Evolutionary conservation across 2,797 vertebrate genomes (phyloP).

Genomic region (Enteromius paludinosus): DNA sequence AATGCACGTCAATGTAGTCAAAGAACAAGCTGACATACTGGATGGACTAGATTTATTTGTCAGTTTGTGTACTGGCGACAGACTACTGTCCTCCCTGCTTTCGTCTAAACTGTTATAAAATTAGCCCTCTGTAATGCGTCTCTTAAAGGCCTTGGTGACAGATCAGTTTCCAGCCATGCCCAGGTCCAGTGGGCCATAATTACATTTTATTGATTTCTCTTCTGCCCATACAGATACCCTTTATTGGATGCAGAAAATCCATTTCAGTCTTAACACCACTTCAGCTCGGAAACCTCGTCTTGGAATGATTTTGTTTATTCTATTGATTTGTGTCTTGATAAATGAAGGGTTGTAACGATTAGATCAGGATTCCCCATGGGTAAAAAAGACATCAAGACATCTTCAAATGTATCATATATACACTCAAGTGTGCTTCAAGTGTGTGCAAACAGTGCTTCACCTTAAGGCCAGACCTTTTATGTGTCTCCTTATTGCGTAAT

Average conservation of each 20-base stretch:
- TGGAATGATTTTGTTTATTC: conserved; percentile 42
- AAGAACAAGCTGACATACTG: not conserved
- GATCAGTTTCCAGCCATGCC: conserved; percentile 45
- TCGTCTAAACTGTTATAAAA: conserved; percentile 43
- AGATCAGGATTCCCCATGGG: conserved; percentile 16
- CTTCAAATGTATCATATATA: conserved; percentile 17
- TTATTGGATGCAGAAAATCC: conserved; percentile 44
- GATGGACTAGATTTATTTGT: conserved; percentile 19
- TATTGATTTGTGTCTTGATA: conserved; percentile 40
- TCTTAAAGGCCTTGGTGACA: conserved; percentile 50
- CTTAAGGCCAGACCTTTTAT: conserved; percentile 4
- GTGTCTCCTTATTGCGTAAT: not conserved
- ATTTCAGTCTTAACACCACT: conserved; percentile 45
- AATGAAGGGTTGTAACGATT: conserved; percentile 31
- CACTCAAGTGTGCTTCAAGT: not conserved
- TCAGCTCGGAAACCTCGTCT: conserved; percentile 21
- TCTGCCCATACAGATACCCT: conserved; percentile 4
- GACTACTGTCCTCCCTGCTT: conserved; percentile 17
- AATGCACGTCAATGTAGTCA: not conserved
- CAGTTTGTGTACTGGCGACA: conserved; percentile 31
- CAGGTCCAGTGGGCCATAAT: conserved; percentile 50
- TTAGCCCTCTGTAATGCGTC: conserved; percentile 36
- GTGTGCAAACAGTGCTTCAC: not conserved
- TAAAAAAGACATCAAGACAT: conserved; percentile 39
- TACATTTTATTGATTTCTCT: conserved; percentile 52